A percentile compares a stretch with the other conserved stretches of the same genome.
Evolutionary conservation across 2,888 invertebrate species (phyloP).

Genomic region (Gryllus longicercus): DNA sequence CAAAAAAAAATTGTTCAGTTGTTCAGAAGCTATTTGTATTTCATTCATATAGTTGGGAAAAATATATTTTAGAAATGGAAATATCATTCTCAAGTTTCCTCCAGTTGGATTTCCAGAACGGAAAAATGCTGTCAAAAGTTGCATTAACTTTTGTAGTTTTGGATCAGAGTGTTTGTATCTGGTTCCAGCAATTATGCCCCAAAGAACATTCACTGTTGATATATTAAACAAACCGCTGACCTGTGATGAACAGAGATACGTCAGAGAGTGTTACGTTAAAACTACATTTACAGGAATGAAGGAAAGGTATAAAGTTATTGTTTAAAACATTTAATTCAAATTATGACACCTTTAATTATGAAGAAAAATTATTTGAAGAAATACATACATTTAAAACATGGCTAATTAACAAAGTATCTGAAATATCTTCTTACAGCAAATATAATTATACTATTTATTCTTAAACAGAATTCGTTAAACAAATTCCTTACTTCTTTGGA

Average conservation of each 20-base stretch:
- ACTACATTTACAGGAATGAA: too few species aligned
- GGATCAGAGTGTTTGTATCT: constrained; percentile 35
- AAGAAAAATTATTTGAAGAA: too few species aligned
- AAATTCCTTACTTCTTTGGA: too few species aligned
- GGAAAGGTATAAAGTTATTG: too few species aligned
- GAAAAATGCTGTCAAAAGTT: not conserved
- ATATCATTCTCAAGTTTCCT: not conserved
- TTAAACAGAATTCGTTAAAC: not conserved
- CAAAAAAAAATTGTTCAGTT: too few species aligned
- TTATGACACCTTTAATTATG: too few species aligned
- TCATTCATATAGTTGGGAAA: constrained; percentile 18
- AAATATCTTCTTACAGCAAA: not conserved
- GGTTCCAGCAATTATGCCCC: constrained; percentile 38
- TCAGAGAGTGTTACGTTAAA: too few species aligned
- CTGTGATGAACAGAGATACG: constrained; percentile 21
- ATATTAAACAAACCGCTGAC: constrained; percentile 34
- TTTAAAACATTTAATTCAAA: too few species aligned
- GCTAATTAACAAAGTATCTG: not conserved
- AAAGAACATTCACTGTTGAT: constrained; percentile 39
- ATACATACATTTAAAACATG: too few species aligned
- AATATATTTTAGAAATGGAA: constrained; percentile 22
- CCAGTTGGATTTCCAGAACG: constrained; percentile 26
- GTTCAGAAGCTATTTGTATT: not conserved
- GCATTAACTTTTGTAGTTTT: constrained; percentile 33
- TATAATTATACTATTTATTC: not conserved